A percentile compares a stretch with the other conserved stretches of the same genome.
Evolutionary conservation across 2,888 invertebrate genomes (phyloP).

Genomic region (Yponomeuta evonymella): DNA sequence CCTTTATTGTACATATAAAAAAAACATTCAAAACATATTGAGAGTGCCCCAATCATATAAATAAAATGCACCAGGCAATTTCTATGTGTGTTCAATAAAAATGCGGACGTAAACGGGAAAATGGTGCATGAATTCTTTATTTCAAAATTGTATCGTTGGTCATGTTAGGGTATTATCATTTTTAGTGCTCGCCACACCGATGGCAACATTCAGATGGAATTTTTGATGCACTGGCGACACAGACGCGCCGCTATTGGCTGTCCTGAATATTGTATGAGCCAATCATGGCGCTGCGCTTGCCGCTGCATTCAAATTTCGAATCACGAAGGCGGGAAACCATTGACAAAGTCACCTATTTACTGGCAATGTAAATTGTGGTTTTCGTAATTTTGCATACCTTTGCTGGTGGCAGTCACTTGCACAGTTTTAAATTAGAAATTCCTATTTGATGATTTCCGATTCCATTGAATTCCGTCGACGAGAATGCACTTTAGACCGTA

Average conservation of each 20-base stretch:
- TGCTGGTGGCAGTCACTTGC: neutral
- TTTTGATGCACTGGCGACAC: constrained; percentile 77
- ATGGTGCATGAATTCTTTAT: constrained; percentile 72
- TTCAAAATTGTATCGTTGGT: constrained; percentile 68
- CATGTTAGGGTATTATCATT: constrained; percentile 76
- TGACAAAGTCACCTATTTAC: constrained; percentile 55
- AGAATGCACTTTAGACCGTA: no score
- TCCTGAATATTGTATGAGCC: constrained; percentile 75
- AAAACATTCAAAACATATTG: constrained; percentile 17
- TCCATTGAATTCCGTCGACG: no score
- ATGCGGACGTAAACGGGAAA: constrained; percentile 61
- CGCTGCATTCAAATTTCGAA: constrained; percentile 75
- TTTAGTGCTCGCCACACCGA: constrained; percentile 75
- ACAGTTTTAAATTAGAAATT: no score
- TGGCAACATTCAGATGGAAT: constrained; percentile 73
- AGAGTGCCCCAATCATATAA: constrained; percentile 47
- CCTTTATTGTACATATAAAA: neutral
- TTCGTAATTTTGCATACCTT: constrained; percentile 8
- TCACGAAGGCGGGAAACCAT: constrained; percentile 66
- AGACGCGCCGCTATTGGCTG: constrained; percentile 69
- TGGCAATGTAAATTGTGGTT: constrained; percentile 40
- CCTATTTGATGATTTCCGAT: no score
- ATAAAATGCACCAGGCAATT: constrained; percentile 61
- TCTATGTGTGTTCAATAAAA: constrained; percentile 63
- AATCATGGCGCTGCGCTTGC: constrained; percentile 70